Evolutionary conservation across 2,888 invertebrate genomes (phyloP).

Genomic region (Cenopis cana): DNA sequence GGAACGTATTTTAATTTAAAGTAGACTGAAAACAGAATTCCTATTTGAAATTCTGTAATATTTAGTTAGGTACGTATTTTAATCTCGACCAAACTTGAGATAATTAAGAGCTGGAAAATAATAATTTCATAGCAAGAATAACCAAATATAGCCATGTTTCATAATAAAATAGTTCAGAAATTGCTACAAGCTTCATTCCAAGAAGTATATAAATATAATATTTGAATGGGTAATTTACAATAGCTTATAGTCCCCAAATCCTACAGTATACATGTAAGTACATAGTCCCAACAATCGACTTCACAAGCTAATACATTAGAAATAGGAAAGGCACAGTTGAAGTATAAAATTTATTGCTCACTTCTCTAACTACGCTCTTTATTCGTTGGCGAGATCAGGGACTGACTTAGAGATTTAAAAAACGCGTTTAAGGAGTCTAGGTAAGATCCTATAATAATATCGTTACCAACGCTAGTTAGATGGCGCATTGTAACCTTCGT

Average conservation of each 20-base stretch:
- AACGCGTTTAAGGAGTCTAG: slow-evolving; percentile 22
- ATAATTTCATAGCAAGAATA: neutral
- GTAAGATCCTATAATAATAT: neutral
- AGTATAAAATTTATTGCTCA: slow-evolving; percentile 85
- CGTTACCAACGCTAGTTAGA: neutral
- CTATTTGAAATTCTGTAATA: neutral
- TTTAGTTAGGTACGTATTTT: too few species aligned
- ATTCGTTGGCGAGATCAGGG: slow-evolving; percentile 17
- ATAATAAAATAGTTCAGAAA: neutral
- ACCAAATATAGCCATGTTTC: neutral
- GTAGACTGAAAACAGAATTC: neutral
- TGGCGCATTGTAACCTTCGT: neutral
- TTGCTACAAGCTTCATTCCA: neutral
- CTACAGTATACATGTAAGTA: slow-evolving; percentile 77
- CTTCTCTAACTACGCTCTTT: slow-evolving; percentile 72
- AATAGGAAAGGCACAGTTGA: slow-evolving; percentile 85
- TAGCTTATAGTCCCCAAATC: slow-evolving; percentile 55
- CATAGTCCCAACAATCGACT: slow-evolving; percentile 72
- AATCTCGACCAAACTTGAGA: too few species aligned
- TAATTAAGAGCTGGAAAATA: neutral
- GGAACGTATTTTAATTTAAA: neutral
- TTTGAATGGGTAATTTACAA: slow-evolving; percentile 25
- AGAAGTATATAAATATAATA: slow-evolving; percentile 2
- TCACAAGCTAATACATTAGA: slow-evolving; percentile 82
- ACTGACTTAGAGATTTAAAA: slow-evolving; percentile 12